Percentiles rank a stretch among this genome's conserved stretches.
Conservation (phyloP, 1,140 invertebrate species). For the Stegodyphus mimosarum region DNA sequence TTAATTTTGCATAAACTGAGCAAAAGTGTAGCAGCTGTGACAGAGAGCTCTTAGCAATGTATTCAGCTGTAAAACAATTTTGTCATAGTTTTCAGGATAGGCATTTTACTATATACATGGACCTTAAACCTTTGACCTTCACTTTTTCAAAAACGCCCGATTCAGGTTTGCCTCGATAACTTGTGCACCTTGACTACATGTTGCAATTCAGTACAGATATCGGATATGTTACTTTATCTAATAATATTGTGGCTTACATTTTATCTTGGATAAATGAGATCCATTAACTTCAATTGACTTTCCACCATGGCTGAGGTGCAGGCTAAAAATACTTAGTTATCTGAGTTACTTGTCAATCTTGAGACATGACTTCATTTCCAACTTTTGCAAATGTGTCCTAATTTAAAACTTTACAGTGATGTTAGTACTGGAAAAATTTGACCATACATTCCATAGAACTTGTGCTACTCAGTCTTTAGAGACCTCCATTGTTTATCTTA, state of each 20-base stretch:
- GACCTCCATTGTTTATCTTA: neutral
- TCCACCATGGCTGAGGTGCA: neutral
- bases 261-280: slow-evolving; percentile 34
- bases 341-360: neutral
- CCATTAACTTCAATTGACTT: slow-evolving; percentile 2
- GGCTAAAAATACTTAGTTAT: neutral
- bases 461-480: neutral
- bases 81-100: slow-evolving; percentile 67
- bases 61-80: slow-evolving; percentile 67
- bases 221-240: slow-evolving; percentile 65
- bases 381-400: no score
- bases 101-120: slow-evolving; percentile 64
- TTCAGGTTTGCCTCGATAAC: no score
- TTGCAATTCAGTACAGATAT: slow-evolving; percentile 67
- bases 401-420: neutral
- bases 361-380: neutral
- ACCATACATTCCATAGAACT: neutral
- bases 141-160: no score
- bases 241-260: slow-evolving; percentile 55
- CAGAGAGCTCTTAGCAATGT: neutral
- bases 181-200: slow-evolving; percentile 67
- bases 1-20: slow-evolving; percentile 69
- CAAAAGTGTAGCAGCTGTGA: slow-evolving; percentile 64
- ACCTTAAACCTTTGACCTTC: slow-evolving; percentile 51
- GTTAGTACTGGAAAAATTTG: neutral